Evolutionary conservation across 2,888 invertebrate species (phyloP).

Genomic region (Xestoiulus laeticollis): DNA sequence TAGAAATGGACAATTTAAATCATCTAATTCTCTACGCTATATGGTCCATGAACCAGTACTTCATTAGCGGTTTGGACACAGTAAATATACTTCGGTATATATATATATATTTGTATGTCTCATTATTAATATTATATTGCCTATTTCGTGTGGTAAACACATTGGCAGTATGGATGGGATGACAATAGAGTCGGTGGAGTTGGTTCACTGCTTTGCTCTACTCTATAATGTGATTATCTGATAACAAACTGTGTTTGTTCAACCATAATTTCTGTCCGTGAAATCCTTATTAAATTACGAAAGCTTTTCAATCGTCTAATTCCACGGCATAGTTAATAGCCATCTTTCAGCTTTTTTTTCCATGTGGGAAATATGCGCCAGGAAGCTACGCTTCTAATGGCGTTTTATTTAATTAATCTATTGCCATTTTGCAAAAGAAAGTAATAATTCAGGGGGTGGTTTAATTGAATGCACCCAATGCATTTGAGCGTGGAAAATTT

Average conservation of each 20-base stretch:
- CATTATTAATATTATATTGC: background rate
- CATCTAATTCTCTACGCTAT: background rate
- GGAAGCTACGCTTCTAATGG: constrained; percentile 17
- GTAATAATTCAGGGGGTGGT: constrained; percentile 34
- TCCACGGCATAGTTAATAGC: constrained; percentile 41
- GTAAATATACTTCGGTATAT: too few relatives aligned
- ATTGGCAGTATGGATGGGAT: background rate
- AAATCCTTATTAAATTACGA: constrained; percentile 31
- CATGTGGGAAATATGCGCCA: constrained; percentile 24
- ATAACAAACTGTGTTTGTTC: constrained; percentile 39
- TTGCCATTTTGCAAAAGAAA: constrained; percentile 22
- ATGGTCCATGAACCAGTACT: background rate
- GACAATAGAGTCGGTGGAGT: background rate
- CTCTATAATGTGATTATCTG: constrained; percentile 27
- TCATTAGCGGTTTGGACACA: background rate
- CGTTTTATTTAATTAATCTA: constrained; percentile 39
- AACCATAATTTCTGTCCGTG: constrained; percentile 41
- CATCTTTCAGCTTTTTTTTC: constrained; percentile 28
- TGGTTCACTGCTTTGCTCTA: background rate
- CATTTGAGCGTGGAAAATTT: constrained; percentile 38
- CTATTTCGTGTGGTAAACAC: background rate
- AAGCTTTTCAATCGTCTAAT: constrained; percentile 43
- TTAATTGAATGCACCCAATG: constrained; percentile 41
- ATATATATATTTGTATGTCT: background rate
- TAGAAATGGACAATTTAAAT: background rate